A percentile compares a stretch with the other conserved stretches of the same genome.
Evolutionary conservation across 2,888 invertebrate species (phyloP).

Genomic region (Cheilosia vernalis): DNA sequence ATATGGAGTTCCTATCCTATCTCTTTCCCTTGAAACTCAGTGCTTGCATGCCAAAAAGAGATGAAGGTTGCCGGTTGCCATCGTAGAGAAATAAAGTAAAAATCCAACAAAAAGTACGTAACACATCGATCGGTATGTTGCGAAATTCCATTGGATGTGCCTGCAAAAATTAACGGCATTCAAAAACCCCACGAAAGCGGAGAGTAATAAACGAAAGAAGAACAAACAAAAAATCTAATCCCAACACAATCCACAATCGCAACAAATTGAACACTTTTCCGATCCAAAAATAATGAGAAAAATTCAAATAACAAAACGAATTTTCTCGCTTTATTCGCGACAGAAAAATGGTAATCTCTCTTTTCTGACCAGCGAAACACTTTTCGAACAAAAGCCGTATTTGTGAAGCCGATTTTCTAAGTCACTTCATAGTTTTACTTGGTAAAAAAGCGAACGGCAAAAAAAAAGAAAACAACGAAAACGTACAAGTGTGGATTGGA

Average conservation of each 20-base stretch:
- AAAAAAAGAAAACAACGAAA: slow-evolving; percentile 14
- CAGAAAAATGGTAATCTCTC: slow-evolving; percentile 25
- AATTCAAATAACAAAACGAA: slow-evolving; percentile 9
- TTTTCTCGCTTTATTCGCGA: slow-evolving; percentile 47
- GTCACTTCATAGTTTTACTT: slow-evolving; percentile 68
- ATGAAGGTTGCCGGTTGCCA: slow-evolving; percentile 71
- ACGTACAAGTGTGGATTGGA: slow-evolving; percentile 17
- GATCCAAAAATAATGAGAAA: background rate
- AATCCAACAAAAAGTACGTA: slow-evolving; percentile 60
- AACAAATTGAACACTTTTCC: slow-evolving; percentile 9
- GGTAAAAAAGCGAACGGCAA: slow-evolving; percentile 17
- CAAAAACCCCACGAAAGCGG: background rate
- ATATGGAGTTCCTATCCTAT: slow-evolving; percentile 68
- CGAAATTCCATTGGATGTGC: slow-evolving; percentile 59
- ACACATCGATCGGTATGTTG: slow-evolving; percentile 71
- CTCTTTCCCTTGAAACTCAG: slow-evolving; percentile 70
- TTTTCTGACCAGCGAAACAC: slow-evolving; percentile 28
- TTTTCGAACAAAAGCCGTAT: slow-evolving; percentile 6
- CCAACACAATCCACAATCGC: slow-evolving; percentile 44
- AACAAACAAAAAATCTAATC: slow-evolving; percentile 25
- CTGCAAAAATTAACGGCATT: slow-evolving; percentile 7
- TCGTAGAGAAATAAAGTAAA: slow-evolving; percentile 32
- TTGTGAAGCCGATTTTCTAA: slow-evolving; percentile 72
- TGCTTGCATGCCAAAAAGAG: slow-evolving; percentile 64
- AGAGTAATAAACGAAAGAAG: too few species aligned